Evolutionary conservation across 2,113 vertebrate genomes (phyloP), one percentile per base, ranked within the genome.

Genomic region (Struthidea cinerea): DNA sequence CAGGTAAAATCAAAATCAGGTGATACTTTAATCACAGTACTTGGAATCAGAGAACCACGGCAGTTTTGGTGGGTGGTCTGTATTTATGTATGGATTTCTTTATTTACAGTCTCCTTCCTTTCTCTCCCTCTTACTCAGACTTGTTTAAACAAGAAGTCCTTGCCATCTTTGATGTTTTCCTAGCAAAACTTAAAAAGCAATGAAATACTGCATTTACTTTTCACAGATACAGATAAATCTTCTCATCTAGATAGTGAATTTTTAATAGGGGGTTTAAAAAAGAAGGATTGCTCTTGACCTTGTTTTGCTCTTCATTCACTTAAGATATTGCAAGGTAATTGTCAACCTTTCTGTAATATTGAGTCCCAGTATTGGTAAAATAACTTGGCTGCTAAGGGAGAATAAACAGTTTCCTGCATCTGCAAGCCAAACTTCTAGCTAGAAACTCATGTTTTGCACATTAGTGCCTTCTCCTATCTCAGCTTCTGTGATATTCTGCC

Each of bases 51-150:
- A 61, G 76, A 95, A 42, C 46, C 26, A 30, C 61, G 47, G 26
- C 53, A 90, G 52, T 67, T 89, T 83, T 81, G 28, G 37, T 93
- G 80, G 92, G 85, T 97, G 84, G 89, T 96, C 85, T 94, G 27
- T 75, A 75, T 93, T 84, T 84, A 70, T 84, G 22, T 56, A 74
- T 55, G 56, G 30, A 78, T 94, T 96, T 94, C 33, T 89, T 89
- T 81, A 76, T 94, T 89, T 93, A 69, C 37, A 69, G 63, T 92
- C 56, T 41, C 91, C 30, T 79, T 81, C 74, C 30, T 80, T 67
- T 76, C 6, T 64, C 11, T 64, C 17, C 14, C 19, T 88, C 44
- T 93, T 69, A 67, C 55, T 79, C 33, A 24, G 42, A 44, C 52
- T 93, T 96, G 41, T 61, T 95, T 96, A 81, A 90, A 73, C 63